Conservation (phyloP, 2,888 invertebrate genomes). For the Oscheius sp. region DNA sequence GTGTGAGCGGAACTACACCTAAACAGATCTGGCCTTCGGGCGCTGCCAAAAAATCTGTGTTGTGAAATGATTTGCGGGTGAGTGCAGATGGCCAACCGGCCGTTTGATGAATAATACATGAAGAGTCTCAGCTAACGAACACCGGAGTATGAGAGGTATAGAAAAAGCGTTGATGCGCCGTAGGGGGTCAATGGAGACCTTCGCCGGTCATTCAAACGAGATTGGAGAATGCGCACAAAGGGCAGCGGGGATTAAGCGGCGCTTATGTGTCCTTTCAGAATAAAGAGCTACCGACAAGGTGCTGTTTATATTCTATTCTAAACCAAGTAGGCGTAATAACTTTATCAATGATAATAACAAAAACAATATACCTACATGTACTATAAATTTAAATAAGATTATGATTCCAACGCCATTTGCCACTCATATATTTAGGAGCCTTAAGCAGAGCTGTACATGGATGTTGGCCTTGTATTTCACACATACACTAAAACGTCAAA, state of each 20-base stretch:
- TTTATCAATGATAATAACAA: background rate
- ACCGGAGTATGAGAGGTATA: background rate
- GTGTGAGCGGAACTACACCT: background rate
- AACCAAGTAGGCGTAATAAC: no score
- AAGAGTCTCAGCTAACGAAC: constrained; percentile 22
- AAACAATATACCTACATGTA: background rate
- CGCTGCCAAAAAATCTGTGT: background rate
- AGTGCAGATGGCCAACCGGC: constrained; percentile 14
- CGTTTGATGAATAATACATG: constrained; percentile 20
- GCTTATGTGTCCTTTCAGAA: no score
- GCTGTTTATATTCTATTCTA: no score
- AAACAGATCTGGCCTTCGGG: no score
- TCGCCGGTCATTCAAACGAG: constrained; percentile 18
- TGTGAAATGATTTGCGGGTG: constrained; percentile 2
- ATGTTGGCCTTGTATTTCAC: constrained; percentile 69
- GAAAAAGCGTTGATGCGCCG: background rate
- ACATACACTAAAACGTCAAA: constrained; percentile 59
- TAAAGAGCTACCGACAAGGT: no score
- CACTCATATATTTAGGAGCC: constrained; percentile 59
- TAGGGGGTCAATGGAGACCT: constrained; percentile 2
- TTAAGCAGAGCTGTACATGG: constrained; percentile 63
- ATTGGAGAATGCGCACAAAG: constrained; percentile 24
- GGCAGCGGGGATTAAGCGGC: constrained; percentile 23
- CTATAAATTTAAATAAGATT: constrained; percentile 49
- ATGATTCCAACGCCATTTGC: constrained; percentile 65